A percentile compares a stretch with the other conserved stretches of the same genome.
Evolutionary conservation across 2,113 vertebrate species (phyloP).

Genomic region (Miniopterus natalensis): DNA sequence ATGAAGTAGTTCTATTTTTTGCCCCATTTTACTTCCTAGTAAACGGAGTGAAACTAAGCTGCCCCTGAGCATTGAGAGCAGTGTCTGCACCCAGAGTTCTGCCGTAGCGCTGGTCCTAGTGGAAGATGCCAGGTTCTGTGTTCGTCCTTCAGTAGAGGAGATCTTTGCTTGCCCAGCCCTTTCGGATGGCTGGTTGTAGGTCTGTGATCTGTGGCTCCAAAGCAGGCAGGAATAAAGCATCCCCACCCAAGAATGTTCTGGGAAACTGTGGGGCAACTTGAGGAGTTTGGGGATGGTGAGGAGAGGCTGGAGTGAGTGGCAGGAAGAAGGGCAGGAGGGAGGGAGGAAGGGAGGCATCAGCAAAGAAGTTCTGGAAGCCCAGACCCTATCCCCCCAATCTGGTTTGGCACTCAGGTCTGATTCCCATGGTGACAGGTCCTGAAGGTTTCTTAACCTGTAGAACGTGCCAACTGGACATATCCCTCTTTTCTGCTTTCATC

Average conservation of each 20-base stretch:
- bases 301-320: neutral
- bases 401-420: neutral
- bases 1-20: neutral
- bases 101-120: neutral
- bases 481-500: neutral
- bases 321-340: neutral
- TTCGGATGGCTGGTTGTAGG: neutral
- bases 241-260: neutral
- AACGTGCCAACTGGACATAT: neutral
- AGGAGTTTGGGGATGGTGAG: neutral
- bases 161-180: neutral
- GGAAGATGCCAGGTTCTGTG: accelerated
- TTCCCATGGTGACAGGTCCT: neutral
- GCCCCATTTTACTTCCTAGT: neutral
- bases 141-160: neutral
- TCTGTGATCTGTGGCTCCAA: neutral
- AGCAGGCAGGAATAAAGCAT: neutral
- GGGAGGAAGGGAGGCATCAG: too few species aligned
- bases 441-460: neutral
- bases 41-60: neutral
- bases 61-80: neutral
- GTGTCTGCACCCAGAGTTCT: accelerated
- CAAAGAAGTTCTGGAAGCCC: neutral
- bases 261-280: neutral
- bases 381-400: accelerated